These are phyloP conservation scores for Andrena camellia DNA, from an alignment of 2,888 invertebrate species.

Conservation along the genomic window DNA sequence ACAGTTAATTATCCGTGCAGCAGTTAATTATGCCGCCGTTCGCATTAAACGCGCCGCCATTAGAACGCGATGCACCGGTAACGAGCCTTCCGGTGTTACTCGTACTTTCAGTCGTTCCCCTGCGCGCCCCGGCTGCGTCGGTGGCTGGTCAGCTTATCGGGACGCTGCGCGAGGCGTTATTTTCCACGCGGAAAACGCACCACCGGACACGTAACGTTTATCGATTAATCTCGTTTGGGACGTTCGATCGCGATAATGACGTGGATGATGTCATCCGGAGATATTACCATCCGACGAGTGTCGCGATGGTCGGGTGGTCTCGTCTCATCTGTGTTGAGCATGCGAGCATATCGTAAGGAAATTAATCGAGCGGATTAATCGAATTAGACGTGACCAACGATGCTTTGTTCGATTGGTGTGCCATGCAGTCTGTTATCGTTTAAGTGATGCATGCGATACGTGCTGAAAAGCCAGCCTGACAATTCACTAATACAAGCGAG, in stretches of 20 bases:
- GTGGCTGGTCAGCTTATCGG: not conserved
- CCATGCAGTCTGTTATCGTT: no score
- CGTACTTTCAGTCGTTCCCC: not conserved
- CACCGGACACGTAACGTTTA: not conserved
- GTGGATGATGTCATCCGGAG: conserved; percentile 21
- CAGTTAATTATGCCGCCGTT: not conserved
- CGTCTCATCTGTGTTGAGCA: not conserved
- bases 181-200: conserved; percentile 1
- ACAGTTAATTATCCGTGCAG: conserved; percentile 3
- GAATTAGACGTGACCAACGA: not conserved
- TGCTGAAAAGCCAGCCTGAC: no score
- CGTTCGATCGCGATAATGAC: conserved; percentile 34
- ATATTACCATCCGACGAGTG: not conserved
- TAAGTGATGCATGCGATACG: no score
- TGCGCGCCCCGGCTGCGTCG: not conserved
- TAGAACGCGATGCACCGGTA: not conserved
- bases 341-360: not conserved
- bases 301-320: not conserved
- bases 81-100: not conserved
- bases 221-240: conserved; percentile 7
- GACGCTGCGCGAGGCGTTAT: not conserved
- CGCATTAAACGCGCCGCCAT: not conserved
- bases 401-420: no score
- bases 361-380: conserved; percentile 6
- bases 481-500: no score